phyloP scores from a whole-genome alignment of 1,140 invertebrate species.

The Glossosoma conforme region DNA sequence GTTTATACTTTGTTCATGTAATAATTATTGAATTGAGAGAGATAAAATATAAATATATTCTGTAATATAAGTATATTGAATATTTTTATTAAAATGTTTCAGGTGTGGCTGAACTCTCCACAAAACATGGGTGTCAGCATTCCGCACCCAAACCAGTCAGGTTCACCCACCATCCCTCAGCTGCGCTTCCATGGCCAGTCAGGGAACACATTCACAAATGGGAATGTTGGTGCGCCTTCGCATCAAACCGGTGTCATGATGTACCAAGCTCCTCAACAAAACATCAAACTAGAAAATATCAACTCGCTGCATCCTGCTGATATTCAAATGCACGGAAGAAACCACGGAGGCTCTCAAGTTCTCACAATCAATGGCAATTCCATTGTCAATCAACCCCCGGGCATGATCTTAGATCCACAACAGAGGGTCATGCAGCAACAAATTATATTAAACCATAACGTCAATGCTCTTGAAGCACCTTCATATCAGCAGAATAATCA shows the following conservation, averaged over 20 bases:
- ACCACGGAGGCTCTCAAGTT: conserved; percentile 17
- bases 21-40: background rate
- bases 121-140: conserved; percentile 14
- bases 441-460: conserved; percentile 22
- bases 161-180: conserved; percentile 17
- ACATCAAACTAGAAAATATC: conserved; percentile 4
- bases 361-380: conserved; percentile 24
- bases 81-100: conserved; percentile 14
- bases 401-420: conserved; percentile 10
- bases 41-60: background rate
- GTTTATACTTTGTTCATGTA: conserved; percentile 1
- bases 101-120: conserved; percentile 27
- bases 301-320: conserved; percentile 5
- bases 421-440: conserved; percentile 22
- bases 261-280: conserved; percentile 12
- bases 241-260: conserved; percentile 4
- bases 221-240: conserved; percentile 13
- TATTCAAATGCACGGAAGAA: conserved; percentile 13
- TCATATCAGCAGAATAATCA: conserved; percentile 1
- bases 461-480: conserved; percentile 1
- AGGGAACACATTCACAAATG: conserved; percentile 13
- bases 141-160: conserved; percentile 16
- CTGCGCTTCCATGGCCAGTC: conserved; percentile 18
- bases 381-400: conserved; percentile 1
- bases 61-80: background rate